phyloP scores from a whole-genome alignment of 2,113 vertebrate species.

The Burhinus bistriatus region DNA sequence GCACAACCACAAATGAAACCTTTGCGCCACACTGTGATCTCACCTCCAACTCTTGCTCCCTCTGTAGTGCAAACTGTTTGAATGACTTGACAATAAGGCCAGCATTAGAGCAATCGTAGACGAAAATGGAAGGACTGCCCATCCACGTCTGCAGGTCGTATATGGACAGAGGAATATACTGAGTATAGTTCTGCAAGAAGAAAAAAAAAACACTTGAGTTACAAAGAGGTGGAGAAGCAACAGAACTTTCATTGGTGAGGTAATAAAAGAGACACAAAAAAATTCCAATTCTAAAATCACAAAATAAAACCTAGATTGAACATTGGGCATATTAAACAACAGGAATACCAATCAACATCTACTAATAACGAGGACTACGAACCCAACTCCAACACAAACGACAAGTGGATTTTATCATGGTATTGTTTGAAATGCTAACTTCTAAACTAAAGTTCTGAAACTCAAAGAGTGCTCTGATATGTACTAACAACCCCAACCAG shows the following conservation, averaged over 20 bases:
- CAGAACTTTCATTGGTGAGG: fast-evolving
- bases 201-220: background rate
- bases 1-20: background rate
- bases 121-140: conserved; percentile 98
- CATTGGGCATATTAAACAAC: fast-evolving
- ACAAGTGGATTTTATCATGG: background rate
- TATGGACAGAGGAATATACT: conserved; percentile 97
- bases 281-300: background rate
- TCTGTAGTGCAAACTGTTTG: conserved; percentile 95
- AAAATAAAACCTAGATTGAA: background rate
- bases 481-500: background rate
- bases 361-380: fast-evolving
- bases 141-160: conserved; percentile 99
- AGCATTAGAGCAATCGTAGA: conserved; percentile 97
- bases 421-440: background rate
- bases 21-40: background rate
- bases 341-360: background rate
- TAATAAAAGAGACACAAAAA: fast-evolving
- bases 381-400: fast-evolving
- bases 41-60: conserved; percentile 98
- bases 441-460: background rate
- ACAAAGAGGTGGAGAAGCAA: background rate
- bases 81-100: conserved; percentile 98
- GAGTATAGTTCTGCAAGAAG: conserved; percentile 91
- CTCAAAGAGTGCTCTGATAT: background rate